Conservation (phyloP, 2,797 vertebrate genomes). For the Acanthopagrus latus region DNA sequence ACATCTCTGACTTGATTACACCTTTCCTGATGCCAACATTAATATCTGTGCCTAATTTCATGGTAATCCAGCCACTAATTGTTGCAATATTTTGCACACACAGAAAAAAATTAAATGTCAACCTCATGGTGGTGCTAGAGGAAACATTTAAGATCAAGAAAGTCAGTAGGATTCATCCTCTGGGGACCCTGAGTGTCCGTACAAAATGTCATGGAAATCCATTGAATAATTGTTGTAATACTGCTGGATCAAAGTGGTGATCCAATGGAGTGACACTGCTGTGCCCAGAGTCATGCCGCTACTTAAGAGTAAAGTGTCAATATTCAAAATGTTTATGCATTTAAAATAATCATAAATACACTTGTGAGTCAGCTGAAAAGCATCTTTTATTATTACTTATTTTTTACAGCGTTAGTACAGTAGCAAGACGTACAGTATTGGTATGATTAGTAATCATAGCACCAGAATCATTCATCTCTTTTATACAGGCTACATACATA, state of each 20-base stretch:
- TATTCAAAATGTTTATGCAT: no score
- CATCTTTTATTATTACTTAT: slow-evolving; percentile 69
- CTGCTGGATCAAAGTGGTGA: no score
- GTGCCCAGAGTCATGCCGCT: no score
- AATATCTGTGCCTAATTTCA: no score
- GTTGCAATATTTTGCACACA: neutral
- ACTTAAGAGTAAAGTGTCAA: no score
- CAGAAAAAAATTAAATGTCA: neutral
- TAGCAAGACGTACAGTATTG: slow-evolving; percentile 73
- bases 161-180: neutral
- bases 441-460: slow-evolving; percentile 80
- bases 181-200: neutral
- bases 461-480: slow-evolving; percentile 79
- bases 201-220: neutral
- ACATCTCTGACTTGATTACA: neutral
- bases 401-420: slow-evolving; percentile 81
- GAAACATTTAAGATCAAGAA: neutral
- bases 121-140: neutral
- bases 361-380: slow-evolving; percentile 49
- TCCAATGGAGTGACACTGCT: no score
- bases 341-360: slow-evolving; percentile 16
- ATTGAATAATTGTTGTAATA: no score
- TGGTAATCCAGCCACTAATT: neutral
- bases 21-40: neutral
- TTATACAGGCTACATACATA: slow-evolving; percentile 76